phyloP scores from a whole-genome alignment of 2,113 vertebrate species.

The Macroglossus sobrinus region DNA sequence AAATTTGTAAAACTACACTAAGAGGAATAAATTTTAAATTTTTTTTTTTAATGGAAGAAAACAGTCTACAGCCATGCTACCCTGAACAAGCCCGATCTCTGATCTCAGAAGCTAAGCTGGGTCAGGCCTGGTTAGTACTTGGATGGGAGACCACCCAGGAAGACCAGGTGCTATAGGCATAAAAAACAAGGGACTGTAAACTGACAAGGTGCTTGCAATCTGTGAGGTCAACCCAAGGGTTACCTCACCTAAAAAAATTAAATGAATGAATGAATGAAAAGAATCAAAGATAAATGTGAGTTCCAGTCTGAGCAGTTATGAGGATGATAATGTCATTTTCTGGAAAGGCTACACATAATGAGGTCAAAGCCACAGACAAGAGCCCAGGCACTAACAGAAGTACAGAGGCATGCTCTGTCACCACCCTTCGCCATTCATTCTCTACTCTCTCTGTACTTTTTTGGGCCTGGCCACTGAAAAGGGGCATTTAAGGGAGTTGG shows the following conservation, averaged over 20 bases:
- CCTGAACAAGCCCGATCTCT: too few relatives aligned
- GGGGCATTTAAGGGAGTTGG: background rate
- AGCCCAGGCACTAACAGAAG: background rate
- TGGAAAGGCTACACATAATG: background rate
- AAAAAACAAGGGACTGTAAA: too few relatives aligned
- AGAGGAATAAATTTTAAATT: background rate
- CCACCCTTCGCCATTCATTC: background rate
- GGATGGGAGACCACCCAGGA: too few relatives aligned
- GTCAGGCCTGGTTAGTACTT: too few relatives aligned
- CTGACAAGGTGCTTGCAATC: too few relatives aligned
- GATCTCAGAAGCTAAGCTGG: too few relatives aligned
- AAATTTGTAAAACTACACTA: background rate
- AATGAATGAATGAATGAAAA: background rate
- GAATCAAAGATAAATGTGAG: background rate
- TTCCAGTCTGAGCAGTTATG: background rate
- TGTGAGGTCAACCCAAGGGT: too few relatives aligned
- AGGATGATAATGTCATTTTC: background rate
- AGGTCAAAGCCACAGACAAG: background rate
- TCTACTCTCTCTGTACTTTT: background rate
- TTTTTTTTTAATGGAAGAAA: background rate
- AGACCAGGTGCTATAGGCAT: too few relatives aligned
- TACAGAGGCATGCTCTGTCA: background rate
- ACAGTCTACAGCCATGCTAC: background rate
- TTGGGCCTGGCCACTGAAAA: background rate
- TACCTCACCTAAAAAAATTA: too few relatives aligned